phyloP scores from a whole-genome alignment of 2,888 invertebrate genomes.

The Microctonus aethiopoides region DNA sequence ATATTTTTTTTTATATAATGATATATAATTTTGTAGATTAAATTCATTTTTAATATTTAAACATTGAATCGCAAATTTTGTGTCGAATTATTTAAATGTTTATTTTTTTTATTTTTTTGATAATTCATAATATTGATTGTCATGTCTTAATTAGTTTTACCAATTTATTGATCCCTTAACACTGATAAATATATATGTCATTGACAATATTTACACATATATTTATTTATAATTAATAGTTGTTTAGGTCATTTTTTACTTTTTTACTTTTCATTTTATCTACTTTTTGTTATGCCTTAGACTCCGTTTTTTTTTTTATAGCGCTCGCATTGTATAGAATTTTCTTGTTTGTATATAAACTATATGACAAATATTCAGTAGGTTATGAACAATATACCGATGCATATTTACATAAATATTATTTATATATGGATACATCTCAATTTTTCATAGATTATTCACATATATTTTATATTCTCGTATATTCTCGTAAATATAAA shows the following conservation, averaged over 20 bases:
- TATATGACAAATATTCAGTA: constrained; percentile 1
- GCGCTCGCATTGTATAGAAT: not conserved
- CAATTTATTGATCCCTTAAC: constrained; percentile 8
- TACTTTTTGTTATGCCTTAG: not conserved
- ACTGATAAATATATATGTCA: not conserved
- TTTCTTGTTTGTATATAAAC: not conserved
- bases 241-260: not conserved
- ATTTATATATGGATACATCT: not conserved
- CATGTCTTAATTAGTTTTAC: constrained; percentile 19
- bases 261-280: not conserved
- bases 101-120: not conserved
- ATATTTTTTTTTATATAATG: constrained; percentile 12
- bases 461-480: not conserved
- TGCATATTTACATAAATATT: constrained; percentile 15
- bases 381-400: not conserved
- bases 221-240: not conserved
- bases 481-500: not conserved
- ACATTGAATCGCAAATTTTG: not conserved
- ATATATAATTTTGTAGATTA: not conserved
- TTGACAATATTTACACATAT: not conserved
- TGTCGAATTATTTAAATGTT: not conserved
- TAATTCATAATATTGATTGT: not conserved
- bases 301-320: not conserved
- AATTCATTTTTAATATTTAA: constrained; percentile 3
- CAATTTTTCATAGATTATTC: not conserved